Conservation (phyloP, 2,113 vertebrate genomes). For the Baryphthengus martii region DNA sequence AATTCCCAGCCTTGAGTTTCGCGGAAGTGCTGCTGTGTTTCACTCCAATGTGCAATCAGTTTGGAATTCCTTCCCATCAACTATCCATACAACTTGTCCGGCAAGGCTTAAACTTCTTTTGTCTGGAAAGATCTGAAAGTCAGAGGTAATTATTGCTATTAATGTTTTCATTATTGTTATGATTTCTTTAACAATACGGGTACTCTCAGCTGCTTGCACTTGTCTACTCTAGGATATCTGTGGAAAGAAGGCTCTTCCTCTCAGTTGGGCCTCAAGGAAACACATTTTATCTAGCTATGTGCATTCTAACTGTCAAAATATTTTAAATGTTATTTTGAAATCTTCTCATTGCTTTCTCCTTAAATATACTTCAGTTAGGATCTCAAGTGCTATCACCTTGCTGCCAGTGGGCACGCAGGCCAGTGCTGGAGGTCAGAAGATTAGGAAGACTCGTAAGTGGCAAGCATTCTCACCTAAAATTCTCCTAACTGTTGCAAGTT, state of each 20-base stretch:
- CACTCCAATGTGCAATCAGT: background rate
- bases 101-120: background rate
- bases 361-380: background rate
- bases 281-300: background rate
- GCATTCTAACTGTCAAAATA: background rate
- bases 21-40: background rate
- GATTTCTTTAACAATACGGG: background rate
- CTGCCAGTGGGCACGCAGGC: accelerated
- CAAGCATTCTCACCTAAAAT: background rate
- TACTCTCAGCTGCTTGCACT: background rate
- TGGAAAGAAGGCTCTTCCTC: background rate
- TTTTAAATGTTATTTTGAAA: background rate
- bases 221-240: background rate
- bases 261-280: background rate
- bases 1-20: background rate
- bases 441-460: background rate
- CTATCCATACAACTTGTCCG: background rate
- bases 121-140: slow-evolving; percentile 13
- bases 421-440: background rate
- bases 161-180: background rate
- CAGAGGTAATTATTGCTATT: background rate
- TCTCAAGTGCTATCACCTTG: background rate
- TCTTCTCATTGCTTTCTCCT: background rate
- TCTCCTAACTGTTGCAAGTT: background rate
- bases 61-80: background rate